phyloP scores from a whole-genome alignment of 2,113 vertebrate species.

The Setophaga coronata region DNA sequence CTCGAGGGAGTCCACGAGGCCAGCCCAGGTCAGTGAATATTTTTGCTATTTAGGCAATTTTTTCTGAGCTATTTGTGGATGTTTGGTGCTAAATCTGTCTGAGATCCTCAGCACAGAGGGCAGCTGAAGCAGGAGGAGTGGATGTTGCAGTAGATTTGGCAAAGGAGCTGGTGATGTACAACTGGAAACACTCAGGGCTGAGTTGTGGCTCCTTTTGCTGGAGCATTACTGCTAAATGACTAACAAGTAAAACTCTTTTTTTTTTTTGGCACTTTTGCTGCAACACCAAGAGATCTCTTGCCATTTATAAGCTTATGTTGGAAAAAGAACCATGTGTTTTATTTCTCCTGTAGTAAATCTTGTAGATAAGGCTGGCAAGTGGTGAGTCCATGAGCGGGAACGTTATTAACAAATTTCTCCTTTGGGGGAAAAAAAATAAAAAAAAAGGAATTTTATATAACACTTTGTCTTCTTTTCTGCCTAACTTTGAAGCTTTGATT shows the following conservation, averaged over 20 bases:
- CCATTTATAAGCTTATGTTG: constrained; percentile 8
- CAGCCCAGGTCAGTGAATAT: constrained; percentile 59
- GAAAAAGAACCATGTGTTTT: background rate
- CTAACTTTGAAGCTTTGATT: background rate
- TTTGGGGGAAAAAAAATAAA: background rate
- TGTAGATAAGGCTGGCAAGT: background rate
- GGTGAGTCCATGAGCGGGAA: background rate
- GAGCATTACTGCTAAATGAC: background rate
- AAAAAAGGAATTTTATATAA: background rate
- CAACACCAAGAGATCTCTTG: background rate
- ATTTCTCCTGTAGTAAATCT: constrained; percentile 13
- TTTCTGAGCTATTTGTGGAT: accelerated
- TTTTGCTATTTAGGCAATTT: background rate
- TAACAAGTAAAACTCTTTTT: background rate
- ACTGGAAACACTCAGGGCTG: background rate
- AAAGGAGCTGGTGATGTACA: background rate
- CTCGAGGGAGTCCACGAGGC: background rate
- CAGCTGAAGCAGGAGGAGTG: background rate
- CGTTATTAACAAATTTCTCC: background rate
- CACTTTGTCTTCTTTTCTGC: background rate
- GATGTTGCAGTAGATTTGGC: background rate
- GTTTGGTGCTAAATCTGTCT: background rate
- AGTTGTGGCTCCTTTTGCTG: background rate
- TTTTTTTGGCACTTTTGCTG: constrained; percentile 9
- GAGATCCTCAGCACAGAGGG: background rate